Evolutionary conservation across 2,797 vertebrate species (phyloP).

Genomic region (Anomalospiza imberbis): DNA sequence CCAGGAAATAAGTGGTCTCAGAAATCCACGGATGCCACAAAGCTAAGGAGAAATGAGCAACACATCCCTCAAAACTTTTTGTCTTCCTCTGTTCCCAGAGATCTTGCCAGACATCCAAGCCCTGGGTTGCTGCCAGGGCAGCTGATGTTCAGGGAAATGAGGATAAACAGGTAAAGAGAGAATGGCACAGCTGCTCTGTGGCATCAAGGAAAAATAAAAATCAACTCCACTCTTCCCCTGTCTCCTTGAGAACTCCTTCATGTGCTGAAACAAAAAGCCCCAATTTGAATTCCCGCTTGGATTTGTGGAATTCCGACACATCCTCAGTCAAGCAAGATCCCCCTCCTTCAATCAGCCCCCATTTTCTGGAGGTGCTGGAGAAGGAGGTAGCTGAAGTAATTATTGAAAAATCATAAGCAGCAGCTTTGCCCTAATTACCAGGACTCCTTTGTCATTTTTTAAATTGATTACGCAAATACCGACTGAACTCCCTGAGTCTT

Average conservation of each 20-base stretch:
- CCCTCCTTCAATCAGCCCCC: constrained; percentile 70
- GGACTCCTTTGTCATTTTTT: constrained; percentile 69
- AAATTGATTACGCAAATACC: constrained; percentile 67
- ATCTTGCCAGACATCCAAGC: not conserved
- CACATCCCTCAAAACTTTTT: not conserved
- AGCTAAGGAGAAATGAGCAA: not conserved
- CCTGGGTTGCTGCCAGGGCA: not conserved
- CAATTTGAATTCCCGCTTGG: constrained; percentile 67
- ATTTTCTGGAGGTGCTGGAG: constrained; percentile 64
- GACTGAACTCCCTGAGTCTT: constrained; percentile 23
- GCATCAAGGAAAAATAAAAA: constrained; percentile 59
- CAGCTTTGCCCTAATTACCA: constrained; percentile 72
- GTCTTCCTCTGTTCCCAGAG: not conserved
- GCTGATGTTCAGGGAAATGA: not conserved
- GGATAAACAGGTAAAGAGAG: constrained; percentile 50
- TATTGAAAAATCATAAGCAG: constrained; percentile 69
- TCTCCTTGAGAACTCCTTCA: constrained; percentile 9
- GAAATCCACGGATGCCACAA: not conserved
- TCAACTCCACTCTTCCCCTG: constrained; percentile 61
- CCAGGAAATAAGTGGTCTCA: not conserved
- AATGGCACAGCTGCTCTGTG: constrained; percentile 60
- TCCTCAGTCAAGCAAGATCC: constrained; percentile 61
- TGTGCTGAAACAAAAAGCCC: constrained; percentile 58
- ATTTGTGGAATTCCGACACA: constrained; percentile 61
- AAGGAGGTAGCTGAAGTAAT: constrained; percentile 67